These are phyloP conservation scores for Drosophila falleni DNA, from an alignment of 2,888 invertebrate species.

Conservation along the genomic window DNA sequence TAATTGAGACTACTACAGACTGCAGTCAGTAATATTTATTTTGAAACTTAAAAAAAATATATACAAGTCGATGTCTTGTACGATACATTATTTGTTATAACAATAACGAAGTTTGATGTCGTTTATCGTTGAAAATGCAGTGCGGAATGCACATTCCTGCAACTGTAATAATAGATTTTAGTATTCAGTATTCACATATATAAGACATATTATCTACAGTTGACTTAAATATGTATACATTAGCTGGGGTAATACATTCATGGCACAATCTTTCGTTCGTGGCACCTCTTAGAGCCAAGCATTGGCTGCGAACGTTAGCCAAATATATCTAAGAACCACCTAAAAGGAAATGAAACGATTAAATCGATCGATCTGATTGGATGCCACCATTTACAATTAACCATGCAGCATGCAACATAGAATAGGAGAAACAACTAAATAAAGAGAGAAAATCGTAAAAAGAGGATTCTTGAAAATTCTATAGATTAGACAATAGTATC, in stretches of 20 bases:
- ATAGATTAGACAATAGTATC: conserved; percentile 25
- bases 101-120: too few relatives aligned
- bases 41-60: too few relatives aligned
- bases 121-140: too few relatives aligned
- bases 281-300: conserved; percentile 38
- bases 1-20: too few relatives aligned
- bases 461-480: conserved; percentile 10
- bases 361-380: conserved; percentile 51
- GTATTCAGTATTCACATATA: too few relatives aligned
- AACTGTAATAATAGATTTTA: not conserved
- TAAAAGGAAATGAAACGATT: conserved; percentile 73
- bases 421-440: conserved; percentile 8
- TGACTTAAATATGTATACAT: conserved; percentile 55
- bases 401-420: conserved; percentile 19
- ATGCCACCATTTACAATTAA: conserved; percentile 11
- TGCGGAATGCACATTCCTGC: not conserved
- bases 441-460: conserved; percentile 9
- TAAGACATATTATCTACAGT: conserved; percentile 54
- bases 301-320: conserved; percentile 68
- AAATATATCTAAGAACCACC: conserved; percentile 84
- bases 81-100: too few relatives aligned
- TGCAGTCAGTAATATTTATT: too few relatives aligned
- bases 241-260: conserved; percentile 73
- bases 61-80: too few relatives aligned
- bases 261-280: conserved; percentile 68